Conservation (phyloP, 2,113 vertebrate genomes). For the Leptosomus discolor region DNA sequence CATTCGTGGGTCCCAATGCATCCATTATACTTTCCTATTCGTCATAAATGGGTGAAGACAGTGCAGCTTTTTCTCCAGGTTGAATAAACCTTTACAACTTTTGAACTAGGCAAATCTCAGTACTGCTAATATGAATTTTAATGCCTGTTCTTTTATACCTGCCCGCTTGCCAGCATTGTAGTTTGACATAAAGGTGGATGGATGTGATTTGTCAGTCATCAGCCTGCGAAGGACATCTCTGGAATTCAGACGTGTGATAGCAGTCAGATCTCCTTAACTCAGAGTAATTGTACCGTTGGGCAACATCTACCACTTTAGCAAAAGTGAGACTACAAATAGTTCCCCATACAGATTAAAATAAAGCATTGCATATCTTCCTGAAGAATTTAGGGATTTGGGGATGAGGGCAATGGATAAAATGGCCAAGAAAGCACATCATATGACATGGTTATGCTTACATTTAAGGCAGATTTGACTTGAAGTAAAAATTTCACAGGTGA, state of each 20-base stretch:
- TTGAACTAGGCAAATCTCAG: neutral
- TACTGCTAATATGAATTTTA: neutral
- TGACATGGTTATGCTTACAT: neutral
- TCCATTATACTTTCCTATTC: neutral
- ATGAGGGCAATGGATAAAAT: neutral
- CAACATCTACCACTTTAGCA: neutral
- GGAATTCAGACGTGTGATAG: neutral
- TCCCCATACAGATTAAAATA: neutral
- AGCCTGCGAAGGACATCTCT: neutral
- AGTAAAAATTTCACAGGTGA: neutral
- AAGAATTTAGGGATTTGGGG: neutral
- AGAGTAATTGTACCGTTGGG: neutral
- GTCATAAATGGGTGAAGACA: neutral
- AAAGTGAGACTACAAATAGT: neutral
- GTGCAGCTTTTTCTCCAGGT: neutral
- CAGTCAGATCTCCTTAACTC: neutral
- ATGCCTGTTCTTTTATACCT: neutral
- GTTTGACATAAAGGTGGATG: neutral
- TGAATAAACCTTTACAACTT: neutral
- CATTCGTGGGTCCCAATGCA: accelerated
- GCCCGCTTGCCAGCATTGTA: neutral
- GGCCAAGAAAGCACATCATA: neutral
- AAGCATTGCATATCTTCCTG: neutral
- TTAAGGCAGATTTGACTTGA: neutral
- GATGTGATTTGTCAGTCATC: neutral